These are phyloP conservation scores for Lasioglossum baleicum DNA, from an alignment of 1,140 invertebrate species.

Conservation along the genomic window DNA sequence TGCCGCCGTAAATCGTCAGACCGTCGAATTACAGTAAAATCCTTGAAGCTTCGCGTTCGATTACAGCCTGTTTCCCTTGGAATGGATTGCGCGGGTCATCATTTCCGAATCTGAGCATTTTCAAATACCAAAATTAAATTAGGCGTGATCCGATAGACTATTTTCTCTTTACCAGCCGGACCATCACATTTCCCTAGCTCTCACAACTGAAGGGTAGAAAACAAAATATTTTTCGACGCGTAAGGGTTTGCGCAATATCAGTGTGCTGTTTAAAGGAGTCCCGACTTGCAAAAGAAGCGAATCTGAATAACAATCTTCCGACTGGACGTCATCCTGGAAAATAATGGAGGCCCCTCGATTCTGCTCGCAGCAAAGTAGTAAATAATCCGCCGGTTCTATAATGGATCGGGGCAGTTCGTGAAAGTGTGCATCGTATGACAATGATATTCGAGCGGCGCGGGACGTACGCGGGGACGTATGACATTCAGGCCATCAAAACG, in stretches of 20 bases:
- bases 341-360: conserved; percentile 17
- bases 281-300: neutral
- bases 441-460: conserved; percentile 68
- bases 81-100: neutral
- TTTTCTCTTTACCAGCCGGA: no score
- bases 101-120: neutral
- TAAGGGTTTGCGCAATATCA: no score
- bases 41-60: conserved; percentile 2
- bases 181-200: no score
- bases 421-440: conserved; percentile 62
- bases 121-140: neutral
- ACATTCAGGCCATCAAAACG: conserved; percentile 74
- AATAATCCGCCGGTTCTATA: conserved; percentile 67
- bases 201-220: no score
- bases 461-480: conserved; percentile 53
- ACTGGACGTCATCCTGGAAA: neutral
- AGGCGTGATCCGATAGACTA: neutral
- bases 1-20: conserved; percentile 13
- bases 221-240: no score
- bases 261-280: neutral
- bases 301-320: neutral
- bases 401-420: conserved; percentile 42
- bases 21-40: conserved; percentile 20
- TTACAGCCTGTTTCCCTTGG: neutral
- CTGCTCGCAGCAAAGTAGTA: conserved; percentile 49